A percentile compares a stretch with the other conserved stretches of the same genome.
Conservation (phyloP, 2,888 invertebrate genomes). For the Macropis europaea region DNA sequence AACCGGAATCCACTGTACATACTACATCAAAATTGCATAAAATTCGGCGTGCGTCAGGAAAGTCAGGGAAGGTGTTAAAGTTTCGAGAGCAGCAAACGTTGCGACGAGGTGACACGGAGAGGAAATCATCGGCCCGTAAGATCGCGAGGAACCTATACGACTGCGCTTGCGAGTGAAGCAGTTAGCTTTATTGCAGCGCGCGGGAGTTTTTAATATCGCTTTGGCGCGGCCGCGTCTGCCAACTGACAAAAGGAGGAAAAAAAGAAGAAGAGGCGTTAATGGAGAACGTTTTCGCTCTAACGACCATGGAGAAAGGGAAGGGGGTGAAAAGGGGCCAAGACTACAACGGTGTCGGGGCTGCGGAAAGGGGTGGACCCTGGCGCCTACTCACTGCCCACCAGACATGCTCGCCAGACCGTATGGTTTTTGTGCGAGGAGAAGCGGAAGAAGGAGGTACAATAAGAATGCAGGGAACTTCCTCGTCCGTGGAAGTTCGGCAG, state of each 20-base stretch:
- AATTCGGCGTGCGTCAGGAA: too few species aligned
- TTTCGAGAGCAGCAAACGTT: too few species aligned
- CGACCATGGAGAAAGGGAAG: slow-evolving; percentile 70
- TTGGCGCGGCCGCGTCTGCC: slow-evolving; percentile 74
- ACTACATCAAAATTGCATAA: too few species aligned
- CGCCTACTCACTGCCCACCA: slow-evolving; percentile 63
- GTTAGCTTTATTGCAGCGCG: slow-evolving; percentile 75
- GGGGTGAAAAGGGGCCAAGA: slow-evolving; percentile 59
- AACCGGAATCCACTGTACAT: too few species aligned
- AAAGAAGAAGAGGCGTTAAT: slow-evolving; percentile 73
- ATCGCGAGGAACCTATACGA: slow-evolving; percentile 48
- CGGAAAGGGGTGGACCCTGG: slow-evolving; percentile 62
- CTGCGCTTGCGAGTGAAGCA: slow-evolving; percentile 65
- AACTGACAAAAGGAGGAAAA: slow-evolving; percentile 74
- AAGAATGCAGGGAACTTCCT: slow-evolving; percentile 55
- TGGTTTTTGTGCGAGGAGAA: slow-evolving; percentile 57
- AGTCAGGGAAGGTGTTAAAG: slow-evolving; percentile 2
- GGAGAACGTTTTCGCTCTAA: slow-evolving; percentile 77
- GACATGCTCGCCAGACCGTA: slow-evolving; percentile 64
- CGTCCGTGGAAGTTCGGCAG: slow-evolving; percentile 34
- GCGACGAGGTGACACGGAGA: too few species aligned
- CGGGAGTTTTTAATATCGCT: slow-evolving; percentile 77
- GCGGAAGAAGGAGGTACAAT: slow-evolving; percentile 57
- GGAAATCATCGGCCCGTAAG: slow-evolving; percentile 14
- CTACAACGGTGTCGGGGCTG: slow-evolving; percentile 52